Percentiles rank a stretch among this genome's conserved stretches.
phyloP scores from a whole-genome alignment of 2,113 vertebrate species.

The Indicator indicator region DNA sequence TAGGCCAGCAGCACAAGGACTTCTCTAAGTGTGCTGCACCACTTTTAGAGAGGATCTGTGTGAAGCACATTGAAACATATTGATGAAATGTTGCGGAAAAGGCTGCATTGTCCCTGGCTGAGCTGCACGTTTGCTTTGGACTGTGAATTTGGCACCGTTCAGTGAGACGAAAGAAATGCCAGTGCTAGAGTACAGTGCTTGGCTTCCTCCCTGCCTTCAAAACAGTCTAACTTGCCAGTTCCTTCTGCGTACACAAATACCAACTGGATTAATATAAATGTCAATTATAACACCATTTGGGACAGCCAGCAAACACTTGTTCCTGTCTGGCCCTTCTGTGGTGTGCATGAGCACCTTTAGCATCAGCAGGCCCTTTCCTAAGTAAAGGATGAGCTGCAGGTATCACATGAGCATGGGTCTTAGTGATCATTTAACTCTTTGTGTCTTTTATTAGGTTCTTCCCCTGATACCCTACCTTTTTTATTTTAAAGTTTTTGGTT shows the following conservation, averaged over 20 bases:
- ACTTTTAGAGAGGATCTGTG: not conserved
- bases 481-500: not conserved
- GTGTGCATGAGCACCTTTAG: not conserved
- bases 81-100: conserved; percentile 46
- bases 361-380: not conserved
- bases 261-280: conserved; percentile 36
- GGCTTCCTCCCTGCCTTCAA: conserved; percentile 21
- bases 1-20: not conserved
- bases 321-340: not conserved
- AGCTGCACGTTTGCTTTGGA: conserved; percentile 44
- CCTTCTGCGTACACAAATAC: not conserved
- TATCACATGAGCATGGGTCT: not conserved
- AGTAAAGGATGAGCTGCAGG: not conserved
- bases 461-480: not conserved
- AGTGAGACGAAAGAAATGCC: not conserved
- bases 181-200: conserved; percentile 17
- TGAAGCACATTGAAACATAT: not conserved
- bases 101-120: not conserved
- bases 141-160: not conserved
- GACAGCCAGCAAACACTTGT: conserved; percentile 6
- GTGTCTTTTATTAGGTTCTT: not conserved
- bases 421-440: not conserved
- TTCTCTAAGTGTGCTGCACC: not conserved
- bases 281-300: conserved; percentile 33
- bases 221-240: conserved; percentile 45